A percentile compares a stretch with the other conserved stretches of the same genome.
phyloP scores from a whole-genome alignment of 2,113 vertebrate genomes.

The Sceloporus tristichus region DNA sequence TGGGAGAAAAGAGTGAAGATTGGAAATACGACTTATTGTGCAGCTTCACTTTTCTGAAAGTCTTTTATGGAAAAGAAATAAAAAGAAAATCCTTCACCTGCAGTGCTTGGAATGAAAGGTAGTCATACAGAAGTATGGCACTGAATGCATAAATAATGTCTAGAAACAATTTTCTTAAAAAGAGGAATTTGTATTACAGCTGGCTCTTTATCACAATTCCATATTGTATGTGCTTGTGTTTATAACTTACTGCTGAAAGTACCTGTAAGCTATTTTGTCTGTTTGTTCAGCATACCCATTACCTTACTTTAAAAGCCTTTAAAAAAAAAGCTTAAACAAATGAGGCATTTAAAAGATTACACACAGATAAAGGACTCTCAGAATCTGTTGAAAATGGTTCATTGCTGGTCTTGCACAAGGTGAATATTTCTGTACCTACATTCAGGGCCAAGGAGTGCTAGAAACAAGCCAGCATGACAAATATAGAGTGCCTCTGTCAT shows the following conservation, averaged over 20 bases:
- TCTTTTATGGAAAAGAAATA: not conserved
- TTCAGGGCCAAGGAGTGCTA: not conserved
- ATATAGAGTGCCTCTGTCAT: not conserved
- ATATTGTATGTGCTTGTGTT: not conserved
- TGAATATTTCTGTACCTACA: not conserved
- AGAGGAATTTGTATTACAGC: fast-evolving
- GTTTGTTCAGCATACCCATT: not conserved
- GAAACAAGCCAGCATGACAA: not conserved
- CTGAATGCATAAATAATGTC: not conserved
- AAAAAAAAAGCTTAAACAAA: not conserved
- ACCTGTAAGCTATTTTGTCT: not conserved
- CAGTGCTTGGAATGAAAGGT: not conserved
- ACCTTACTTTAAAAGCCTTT: not conserved
- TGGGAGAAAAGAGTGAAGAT: not conserved
- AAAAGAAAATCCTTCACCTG: not conserved
- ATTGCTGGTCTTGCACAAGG: not conserved
- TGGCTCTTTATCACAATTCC: fast-evolving
- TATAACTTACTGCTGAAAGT: fast-evolving
- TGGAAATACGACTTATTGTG: not conserved
- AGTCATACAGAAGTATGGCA: not conserved
- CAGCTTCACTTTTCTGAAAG: not conserved
- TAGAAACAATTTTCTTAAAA: not conserved
- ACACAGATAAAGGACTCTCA: not conserved
- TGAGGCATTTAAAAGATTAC: not conserved
- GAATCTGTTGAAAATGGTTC: not conserved